phyloP scores from a whole-genome alignment of 2,888 invertebrate species.

The Caenorhabditis doughertyi region DNA sequence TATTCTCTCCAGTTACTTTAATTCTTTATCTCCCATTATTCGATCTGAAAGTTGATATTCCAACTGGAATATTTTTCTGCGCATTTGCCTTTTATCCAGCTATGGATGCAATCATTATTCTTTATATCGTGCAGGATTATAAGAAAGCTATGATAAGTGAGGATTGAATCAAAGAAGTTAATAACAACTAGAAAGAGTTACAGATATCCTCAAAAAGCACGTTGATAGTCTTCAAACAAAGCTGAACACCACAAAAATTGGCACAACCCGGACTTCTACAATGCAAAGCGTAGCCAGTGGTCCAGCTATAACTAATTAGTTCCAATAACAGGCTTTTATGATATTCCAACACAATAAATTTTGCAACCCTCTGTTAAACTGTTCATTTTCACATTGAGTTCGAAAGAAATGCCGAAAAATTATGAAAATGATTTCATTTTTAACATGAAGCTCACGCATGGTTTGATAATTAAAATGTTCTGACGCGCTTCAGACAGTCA shows the following conservation, averaged over 20 bases:
- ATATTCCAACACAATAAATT: too few relatives aligned
- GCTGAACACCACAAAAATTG: not conserved
- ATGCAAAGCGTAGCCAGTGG: not conserved
- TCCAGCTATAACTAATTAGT: not conserved
- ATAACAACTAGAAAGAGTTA: not conserved
- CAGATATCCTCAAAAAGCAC: not conserved
- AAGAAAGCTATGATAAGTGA: not conserved
- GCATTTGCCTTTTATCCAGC: conserved; percentile 24
- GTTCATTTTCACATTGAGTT: too few relatives aligned
- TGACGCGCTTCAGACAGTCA: too few relatives aligned
- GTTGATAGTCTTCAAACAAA: not conserved
- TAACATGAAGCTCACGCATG: too few relatives aligned
- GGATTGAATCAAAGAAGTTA: not conserved
- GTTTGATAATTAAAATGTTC: too few relatives aligned
- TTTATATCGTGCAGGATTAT: conserved; percentile 23
- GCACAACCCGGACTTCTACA: not conserved
- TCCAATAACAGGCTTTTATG: too few relatives aligned
- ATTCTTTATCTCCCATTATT: conserved; percentile 30
- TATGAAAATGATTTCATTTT: too few relatives aligned
- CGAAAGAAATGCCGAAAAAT: too few relatives aligned
- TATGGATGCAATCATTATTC: conserved; percentile 16
- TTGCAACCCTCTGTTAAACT: too few relatives aligned
- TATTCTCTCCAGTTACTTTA: conserved; percentile 25
- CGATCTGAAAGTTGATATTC: conserved; percentile 9
- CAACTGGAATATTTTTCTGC: conserved; percentile 30